A percentile compares a stretch with the other conserved stretches of the same genome.
Evolutionary conservation across 2,113 vertebrate genomes (phyloP).

Genomic region (Ameiurus melas): DNA sequence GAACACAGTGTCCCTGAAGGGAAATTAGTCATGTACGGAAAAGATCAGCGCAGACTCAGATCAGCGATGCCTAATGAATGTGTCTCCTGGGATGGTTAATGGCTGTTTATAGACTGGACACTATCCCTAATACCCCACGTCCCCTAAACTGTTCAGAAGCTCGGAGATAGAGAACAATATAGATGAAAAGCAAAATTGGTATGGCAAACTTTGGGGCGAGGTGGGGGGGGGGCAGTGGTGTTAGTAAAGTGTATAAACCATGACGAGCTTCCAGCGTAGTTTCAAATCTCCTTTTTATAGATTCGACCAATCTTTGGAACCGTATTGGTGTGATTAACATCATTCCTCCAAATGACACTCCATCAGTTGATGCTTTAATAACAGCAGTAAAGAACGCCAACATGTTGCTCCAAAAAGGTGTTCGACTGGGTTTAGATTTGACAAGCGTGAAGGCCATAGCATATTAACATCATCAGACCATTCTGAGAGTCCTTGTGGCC

Average conservation of each 20-base stretch:
- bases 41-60: neutral
- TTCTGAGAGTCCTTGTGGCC: neutral
- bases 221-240: too few species aligned
- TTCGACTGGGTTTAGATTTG: neutral
- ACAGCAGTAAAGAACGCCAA: neutral
- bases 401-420: neutral
- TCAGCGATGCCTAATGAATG: neutral
- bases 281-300: neutral
- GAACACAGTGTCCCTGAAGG: constrained; percentile 32
- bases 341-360: rapidly evolving
- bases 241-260: neutral
- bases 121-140: neutral
- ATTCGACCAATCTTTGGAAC: neutral
- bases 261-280: neutral
- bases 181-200: neutral
- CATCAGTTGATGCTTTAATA: neutral
- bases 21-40: neutral
- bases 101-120: neutral
- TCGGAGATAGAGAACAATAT: neutral
- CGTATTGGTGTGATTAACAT: too few species aligned
- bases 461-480: neutral
- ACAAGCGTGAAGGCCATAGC: neutral
- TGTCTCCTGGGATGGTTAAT: neutral
- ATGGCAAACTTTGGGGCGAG: neutral
- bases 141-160: neutral